Evolutionary conservation across 2,113 vertebrate genomes (phyloP).

Genomic region (Tyrannus savana): DNA sequence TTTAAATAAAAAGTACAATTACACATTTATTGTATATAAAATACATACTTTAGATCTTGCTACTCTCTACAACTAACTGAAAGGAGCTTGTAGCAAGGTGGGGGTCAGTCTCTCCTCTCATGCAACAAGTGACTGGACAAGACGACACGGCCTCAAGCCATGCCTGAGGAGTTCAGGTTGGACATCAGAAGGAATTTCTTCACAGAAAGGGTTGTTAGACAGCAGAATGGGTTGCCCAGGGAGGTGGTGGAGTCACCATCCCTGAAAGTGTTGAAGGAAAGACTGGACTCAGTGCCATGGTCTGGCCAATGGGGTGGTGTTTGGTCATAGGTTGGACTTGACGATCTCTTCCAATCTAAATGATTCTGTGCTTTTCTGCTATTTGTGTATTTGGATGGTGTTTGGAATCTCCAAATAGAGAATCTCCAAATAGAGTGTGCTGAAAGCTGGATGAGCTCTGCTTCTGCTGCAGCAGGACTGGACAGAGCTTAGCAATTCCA

Average conservation of each 20-base stretch:
- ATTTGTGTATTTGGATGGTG: not conserved
- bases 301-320: not conserved
- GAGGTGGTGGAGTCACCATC: not conserved
- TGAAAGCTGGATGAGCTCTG: not conserved
- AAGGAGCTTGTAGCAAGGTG: not conserved
- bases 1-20: not conserved
- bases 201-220: not conserved
- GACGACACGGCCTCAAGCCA: too few species aligned
- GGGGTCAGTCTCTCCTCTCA: not conserved
- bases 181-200: not conserved
- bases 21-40: not conserved
- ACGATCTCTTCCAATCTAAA: not conserved
- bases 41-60: not conserved
- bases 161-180: not conserved
- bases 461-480: not conserved
- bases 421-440: not conserved
- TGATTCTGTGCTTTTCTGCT: not conserved
- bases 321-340: accelerated
- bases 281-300: not conserved
- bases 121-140: not conserved
- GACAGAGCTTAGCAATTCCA: not conserved
- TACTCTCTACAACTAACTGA: not conserved
- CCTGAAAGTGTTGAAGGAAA: not conserved
- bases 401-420: not conserved
- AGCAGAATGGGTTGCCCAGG: not conserved